A percentile compares a stretch with the other conserved stretches of the same genome.
Evolutionary conservation across 2,888 invertebrate species (phyloP).

Genomic region (Cheilosia scutellata): DNA sequence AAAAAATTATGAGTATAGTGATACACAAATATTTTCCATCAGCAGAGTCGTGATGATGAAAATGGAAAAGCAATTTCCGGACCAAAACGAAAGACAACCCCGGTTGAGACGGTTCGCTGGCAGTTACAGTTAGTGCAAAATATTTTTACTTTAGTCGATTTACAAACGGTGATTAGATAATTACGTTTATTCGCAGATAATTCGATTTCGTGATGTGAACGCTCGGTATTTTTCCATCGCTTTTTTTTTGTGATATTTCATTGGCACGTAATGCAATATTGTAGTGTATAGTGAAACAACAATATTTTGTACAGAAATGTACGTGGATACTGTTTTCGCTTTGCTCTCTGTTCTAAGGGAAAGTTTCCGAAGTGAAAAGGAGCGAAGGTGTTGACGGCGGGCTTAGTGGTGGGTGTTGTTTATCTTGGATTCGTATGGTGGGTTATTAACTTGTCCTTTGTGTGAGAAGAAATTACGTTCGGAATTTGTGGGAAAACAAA

Average conservation of each 20-base stretch:
- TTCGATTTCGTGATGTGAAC: slow-evolving; percentile 61
- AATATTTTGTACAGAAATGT: slow-evolving; percentile 18
- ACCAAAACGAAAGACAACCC: slow-evolving; percentile 47
- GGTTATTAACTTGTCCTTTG: slow-evolving; percentile 1
- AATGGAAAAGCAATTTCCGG: slow-evolving; percentile 72
- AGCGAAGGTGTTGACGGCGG: slow-evolving; percentile 31
- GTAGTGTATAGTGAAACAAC: slow-evolving; percentile 21
- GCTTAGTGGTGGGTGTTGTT: slow-evolving; percentile 38
- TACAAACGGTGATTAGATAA: slow-evolving; percentile 73
- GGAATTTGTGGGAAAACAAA: background rate
- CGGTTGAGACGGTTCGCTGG: slow-evolving; percentile 30
- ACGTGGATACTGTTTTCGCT: slow-evolving; percentile 41
- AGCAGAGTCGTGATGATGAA: slow-evolving; percentile 42
- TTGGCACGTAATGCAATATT: slow-evolving; percentile 33
- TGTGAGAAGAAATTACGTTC: background rate
- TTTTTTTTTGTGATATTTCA: slow-evolving; percentile 13
- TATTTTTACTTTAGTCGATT: slow-evolving; percentile 51
- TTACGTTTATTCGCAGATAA: slow-evolving; percentile 68
- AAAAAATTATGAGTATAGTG: slow-evolving; percentile 24
- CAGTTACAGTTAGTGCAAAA: slow-evolving; percentile 40
- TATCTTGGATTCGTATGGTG: slow-evolving; percentile 20
- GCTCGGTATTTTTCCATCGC: slow-evolving; percentile 11
- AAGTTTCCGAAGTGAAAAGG: slow-evolving; percentile 17
- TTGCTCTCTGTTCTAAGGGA: slow-evolving; percentile 50
- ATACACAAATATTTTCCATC: slow-evolving; percentile 70